A percentile compares a stretch with the other conserved stretches of the same genome.
Evolutionary conservation across 1,140 invertebrate genomes (phyloP).

Genomic region (Drosophila dunni): DNA sequence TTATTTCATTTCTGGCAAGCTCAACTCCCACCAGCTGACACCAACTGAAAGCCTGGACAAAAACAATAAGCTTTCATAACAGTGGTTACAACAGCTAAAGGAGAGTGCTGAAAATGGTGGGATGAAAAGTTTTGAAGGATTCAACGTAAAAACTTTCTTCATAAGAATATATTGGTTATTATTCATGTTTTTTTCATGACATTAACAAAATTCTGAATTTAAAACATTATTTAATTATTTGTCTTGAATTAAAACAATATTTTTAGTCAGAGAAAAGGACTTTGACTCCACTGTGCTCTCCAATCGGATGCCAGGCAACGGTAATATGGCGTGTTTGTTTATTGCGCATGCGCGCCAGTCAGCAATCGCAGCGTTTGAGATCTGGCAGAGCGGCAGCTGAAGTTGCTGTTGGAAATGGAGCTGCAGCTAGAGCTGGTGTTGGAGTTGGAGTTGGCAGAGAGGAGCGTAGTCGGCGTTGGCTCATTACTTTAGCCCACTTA

Average conservation of each 20-base stretch:
- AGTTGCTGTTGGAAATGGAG: slow-evolving; percentile 29
- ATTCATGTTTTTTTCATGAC: too few relatives aligned
- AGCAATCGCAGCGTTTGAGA: slow-evolving; percentile 62
- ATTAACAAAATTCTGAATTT: too few relatives aligned
- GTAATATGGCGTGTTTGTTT: slow-evolving; percentile 82
- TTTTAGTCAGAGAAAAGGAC: neutral
- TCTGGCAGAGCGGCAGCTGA: slow-evolving; percentile 39
- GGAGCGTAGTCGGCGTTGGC: slow-evolving; percentile 38
- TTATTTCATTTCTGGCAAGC: slow-evolving; percentile 82
- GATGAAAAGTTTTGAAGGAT: neutral
- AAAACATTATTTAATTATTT: too few relatives aligned
- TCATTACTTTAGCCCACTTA: slow-evolving; percentile 82
- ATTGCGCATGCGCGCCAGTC: slow-evolving; percentile 75
- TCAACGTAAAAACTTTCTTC: neutral
- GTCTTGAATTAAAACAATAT: too few relatives aligned
- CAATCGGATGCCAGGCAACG: slow-evolving; percentile 55
- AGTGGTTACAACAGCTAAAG: slow-evolving; percentile 5
- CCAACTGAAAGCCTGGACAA: slow-evolving; percentile 75
- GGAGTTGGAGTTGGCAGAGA: slow-evolving; percentile 22
- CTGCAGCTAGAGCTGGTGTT: slow-evolving; percentile 29
- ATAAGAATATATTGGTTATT: too few relatives aligned
- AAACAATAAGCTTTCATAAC: slow-evolving; percentile 67
- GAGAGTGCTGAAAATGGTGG: neutral
- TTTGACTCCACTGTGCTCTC: slow-evolving; percentile 49
- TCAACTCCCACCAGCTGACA: slow-evolving; percentile 79